Conservation (phyloP, 2,797 vertebrate genomes). For the Phalanger gymnotis region DNA sequence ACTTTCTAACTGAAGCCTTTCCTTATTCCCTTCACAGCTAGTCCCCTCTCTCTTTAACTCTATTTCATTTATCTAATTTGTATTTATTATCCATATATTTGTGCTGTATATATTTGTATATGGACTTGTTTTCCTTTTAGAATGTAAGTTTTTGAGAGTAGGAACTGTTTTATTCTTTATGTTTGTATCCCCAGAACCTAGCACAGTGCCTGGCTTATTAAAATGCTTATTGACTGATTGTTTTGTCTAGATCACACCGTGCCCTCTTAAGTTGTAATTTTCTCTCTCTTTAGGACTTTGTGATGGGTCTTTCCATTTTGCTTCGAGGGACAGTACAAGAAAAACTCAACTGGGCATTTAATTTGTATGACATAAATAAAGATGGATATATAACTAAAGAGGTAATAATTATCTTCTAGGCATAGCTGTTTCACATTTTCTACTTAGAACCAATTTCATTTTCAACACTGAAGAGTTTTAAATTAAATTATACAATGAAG, state of each 20-base stretch:
- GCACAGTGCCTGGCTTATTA: not conserved
- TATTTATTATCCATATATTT: not conserved
- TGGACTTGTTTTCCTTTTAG: not conserved
- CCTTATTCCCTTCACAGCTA: not conserved
- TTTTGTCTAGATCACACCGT: not conserved
- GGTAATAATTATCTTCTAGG: constrained; percentile 83
- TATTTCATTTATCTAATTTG: not conserved
- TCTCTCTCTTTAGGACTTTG: constrained; percentile 91
- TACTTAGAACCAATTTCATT: not conserved
- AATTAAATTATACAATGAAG: constrained; percentile 15
- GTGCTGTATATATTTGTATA: not conserved
- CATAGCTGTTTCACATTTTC: not conserved
- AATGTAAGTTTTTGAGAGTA: not conserved
- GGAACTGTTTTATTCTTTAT: not conserved
- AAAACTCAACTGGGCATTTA: constrained; percentile 99
- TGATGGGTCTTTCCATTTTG: constrained; percentile 98
- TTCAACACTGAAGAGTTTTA: constrained; percentile 11
- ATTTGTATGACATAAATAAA: constrained; percentile 99
- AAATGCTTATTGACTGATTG: not conserved
- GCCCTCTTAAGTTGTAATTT: constrained; percentile 51
- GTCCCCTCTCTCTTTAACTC: not conserved
- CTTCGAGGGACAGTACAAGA: constrained; percentile 96
- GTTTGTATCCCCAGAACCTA: not conserved
- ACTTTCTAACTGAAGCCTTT: not conserved
- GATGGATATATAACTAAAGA: constrained; percentile 99